phyloP scores from a whole-genome alignment of 2,888 invertebrate species.

The Tribolium freemani region DNA sequence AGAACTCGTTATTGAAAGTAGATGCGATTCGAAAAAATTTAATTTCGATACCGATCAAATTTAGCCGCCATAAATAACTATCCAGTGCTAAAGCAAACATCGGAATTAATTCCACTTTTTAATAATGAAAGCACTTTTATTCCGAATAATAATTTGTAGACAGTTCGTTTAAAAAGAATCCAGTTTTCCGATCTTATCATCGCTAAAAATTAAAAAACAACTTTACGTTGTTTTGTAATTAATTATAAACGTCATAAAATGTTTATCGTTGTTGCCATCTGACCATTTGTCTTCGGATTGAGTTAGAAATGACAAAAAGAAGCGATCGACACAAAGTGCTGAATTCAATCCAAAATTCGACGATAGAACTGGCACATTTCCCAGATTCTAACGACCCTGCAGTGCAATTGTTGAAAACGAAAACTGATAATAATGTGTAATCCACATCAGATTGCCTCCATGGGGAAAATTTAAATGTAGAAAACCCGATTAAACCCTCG shows the following conservation, averaged over 20 bases:
- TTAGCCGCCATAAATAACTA: slow-evolving; percentile 2
- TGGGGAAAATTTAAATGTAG: slow-evolving; percentile 2
- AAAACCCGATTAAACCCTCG: slow-evolving; percentile 6
- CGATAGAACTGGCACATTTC: neutral
- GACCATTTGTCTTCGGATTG: too few relatives aligned
- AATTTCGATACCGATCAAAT: slow-evolving; percentile 9
- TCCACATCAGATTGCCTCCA: slow-evolving; percentile 1
- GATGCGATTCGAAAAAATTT: neutral
- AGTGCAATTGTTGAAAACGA: neutral
- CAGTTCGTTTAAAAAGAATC: slow-evolving; percentile 12
- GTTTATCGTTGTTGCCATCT: neutral
- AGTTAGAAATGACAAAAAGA: neutral
- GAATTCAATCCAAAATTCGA: neutral
- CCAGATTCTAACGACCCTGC: neutral
- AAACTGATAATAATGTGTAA: neutral
- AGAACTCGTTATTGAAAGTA: slow-evolving; percentile 6
- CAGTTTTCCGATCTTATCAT: slow-evolving; percentile 20
- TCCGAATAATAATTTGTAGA: slow-evolving; percentile 10
- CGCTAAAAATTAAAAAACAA: slow-evolving; percentile 19
- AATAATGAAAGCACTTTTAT: slow-evolving; percentile 11
- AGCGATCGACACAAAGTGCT: neutral
- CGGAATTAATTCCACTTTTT: slow-evolving; percentile 5
- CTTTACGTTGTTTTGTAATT: slow-evolving; percentile 20
- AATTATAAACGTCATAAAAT: slow-evolving; percentile 10
- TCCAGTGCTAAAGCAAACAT: slow-evolving; percentile 12